Conservation (phyloP, 2,797 vertebrate genomes). For the Galagoides demidoff region DNA sequence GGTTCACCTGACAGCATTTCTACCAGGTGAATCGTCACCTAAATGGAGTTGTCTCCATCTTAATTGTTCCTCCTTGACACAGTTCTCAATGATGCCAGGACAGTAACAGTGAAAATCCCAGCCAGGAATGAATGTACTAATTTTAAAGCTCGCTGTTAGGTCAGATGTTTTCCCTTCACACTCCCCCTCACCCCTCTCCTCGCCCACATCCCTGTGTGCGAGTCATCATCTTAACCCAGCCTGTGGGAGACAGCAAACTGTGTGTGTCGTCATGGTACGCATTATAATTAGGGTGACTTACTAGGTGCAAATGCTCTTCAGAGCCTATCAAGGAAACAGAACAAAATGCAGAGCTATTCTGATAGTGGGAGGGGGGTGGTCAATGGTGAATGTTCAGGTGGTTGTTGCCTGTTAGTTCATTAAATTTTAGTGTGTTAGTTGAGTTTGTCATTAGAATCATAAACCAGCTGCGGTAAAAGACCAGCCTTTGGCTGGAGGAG, state of each 20-base stretch:
- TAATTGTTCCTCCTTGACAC: neutral
- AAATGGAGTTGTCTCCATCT: neutral
- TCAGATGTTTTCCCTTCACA: conserved; percentile 15
- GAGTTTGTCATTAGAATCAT: conserved; percentile 84
- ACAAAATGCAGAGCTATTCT: conserved; percentile 77
- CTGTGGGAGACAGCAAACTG: conserved; percentile 78
- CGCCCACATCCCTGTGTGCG: neutral
- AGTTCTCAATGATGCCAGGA: neutral
- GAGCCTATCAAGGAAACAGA: conserved; percentile 71
- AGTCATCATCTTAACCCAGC: conserved; percentile 72
- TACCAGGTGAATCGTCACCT: neutral
- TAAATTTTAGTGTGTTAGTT: conserved; percentile 77
- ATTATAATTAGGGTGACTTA: conserved; percentile 66
- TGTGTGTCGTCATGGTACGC: conserved; percentile 67
- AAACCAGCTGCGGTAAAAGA: conserved; percentile 84
- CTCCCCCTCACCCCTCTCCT: neutral
- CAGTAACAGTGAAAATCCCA: conserved; percentile 55
- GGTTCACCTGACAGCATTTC: neutral
- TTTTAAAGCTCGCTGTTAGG: conserved; percentile 73
- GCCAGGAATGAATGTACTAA: conserved; percentile 63
- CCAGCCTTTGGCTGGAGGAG: conserved; percentile 78
- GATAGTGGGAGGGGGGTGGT: conserved; percentile 67
- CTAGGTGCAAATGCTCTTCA: conserved; percentile 67
- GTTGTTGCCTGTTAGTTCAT: conserved; percentile 70
- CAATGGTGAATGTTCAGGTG: conserved; percentile 71